A percentile compares a stretch with the other conserved stretches of the same genome.
These are phyloP conservation scores for Chrysina gloriosa DNA, from an alignment of 2,888 invertebrate species.

Conservation along the genomic window DNA sequence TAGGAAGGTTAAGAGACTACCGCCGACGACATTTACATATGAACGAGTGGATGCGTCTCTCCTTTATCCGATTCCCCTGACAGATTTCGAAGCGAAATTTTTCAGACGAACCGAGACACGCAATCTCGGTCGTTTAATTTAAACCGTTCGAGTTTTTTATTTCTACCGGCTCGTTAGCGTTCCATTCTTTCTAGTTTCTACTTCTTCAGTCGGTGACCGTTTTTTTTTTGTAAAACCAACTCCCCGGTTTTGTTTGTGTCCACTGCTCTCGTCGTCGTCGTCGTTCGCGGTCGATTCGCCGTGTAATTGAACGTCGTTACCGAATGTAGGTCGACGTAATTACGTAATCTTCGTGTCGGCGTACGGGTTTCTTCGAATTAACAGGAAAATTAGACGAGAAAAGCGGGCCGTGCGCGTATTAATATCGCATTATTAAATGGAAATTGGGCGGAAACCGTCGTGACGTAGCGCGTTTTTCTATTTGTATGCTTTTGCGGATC, in stretches of 20 bases:
- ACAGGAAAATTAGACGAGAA: neutral
- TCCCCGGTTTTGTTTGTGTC: neutral
- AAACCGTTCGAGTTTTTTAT: no score
- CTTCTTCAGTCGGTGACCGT: no score
- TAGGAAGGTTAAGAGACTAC: no score
- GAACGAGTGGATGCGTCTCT: no score
- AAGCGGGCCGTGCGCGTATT: slow-evolving; percentile 16
- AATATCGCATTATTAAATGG: slow-evolving; percentile 8
- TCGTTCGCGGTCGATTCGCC: neutral
- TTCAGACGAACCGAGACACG: no score
- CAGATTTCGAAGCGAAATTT: no score
- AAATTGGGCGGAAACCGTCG: slow-evolving; percentile 4
- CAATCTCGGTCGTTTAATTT: no score
- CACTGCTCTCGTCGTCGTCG: neutral
- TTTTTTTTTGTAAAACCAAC: no score
- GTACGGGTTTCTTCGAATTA: slow-evolving; percentile 17
- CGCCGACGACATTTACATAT: no score
- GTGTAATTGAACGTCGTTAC: slow-evolving; percentile 19
- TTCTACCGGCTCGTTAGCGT: no score
- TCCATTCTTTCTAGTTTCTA: no score
- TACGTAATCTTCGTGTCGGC: slow-evolving; percentile 16
- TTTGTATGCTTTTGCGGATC: neutral
- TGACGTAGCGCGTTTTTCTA: neutral
- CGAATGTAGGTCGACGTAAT: slow-evolving; percentile 24
- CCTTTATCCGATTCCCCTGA: no score